Conservation (phyloP, 1,140 invertebrate species). For the Zeugodacus cucurbitae region DNA sequence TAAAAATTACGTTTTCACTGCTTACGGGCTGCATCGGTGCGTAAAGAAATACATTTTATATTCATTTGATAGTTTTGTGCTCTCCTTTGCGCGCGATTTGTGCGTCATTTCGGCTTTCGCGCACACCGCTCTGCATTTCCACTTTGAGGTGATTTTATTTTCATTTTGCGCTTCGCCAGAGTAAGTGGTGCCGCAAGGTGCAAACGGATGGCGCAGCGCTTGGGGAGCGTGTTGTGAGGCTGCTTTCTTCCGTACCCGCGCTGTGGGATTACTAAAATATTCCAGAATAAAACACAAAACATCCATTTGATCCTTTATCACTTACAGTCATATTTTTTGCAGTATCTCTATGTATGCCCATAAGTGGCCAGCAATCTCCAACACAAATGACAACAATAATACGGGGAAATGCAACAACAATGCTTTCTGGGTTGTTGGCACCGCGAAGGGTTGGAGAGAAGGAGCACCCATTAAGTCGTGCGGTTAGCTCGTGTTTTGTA, state of each 20-base stretch:
- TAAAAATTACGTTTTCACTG: constrained; percentile 19
- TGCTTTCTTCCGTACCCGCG: background rate
- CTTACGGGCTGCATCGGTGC: background rate
- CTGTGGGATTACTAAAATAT: background rate
- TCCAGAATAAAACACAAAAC: background rate
- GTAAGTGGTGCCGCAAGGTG: background rate
- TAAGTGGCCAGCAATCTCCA: background rate
- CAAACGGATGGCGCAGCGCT: background rate
- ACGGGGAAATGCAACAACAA: background rate
- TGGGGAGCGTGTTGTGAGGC: background rate
- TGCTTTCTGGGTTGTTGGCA: too few relatives aligned
- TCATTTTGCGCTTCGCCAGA: background rate
- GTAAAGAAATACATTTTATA: background rate
- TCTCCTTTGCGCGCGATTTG: background rate
- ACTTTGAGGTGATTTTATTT: constrained; percentile 22
- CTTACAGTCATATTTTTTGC: background rate
- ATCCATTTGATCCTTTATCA: constrained; percentile 24
- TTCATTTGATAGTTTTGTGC: background rate
- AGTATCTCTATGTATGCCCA: background rate
- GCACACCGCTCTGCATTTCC: background rate
- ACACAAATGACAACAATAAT: background rate
- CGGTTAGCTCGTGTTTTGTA: too few relatives aligned
- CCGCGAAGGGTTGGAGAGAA: too few relatives aligned
- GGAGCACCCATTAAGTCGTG: too few relatives aligned
- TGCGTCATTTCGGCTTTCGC: background rate